Conservation (phyloP, 2,888 invertebrate species). For the Ephialtes manifestator region DNA sequence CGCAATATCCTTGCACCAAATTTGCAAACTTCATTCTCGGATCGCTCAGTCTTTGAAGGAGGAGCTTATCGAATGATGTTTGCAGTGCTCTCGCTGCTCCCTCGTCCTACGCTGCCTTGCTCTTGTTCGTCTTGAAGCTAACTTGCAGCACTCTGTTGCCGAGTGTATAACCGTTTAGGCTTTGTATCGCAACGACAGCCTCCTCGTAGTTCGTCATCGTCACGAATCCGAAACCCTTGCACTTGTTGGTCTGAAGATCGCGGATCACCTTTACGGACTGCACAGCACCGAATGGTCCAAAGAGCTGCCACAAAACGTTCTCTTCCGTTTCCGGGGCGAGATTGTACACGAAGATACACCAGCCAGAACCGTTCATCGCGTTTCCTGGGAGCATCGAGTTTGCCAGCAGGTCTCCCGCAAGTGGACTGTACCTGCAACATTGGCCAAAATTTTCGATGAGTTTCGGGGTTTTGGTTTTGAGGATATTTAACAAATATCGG, state of each 20-base stretch:
- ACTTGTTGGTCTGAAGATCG: conserved; percentile 96
- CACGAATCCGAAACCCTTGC: conserved; percentile 98
- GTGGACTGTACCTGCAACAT: conserved; percentile 92
- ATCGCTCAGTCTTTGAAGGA: conserved; percentile 65
- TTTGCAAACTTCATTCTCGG: conserved; percentile 67
- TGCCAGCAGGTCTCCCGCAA: conserved; percentile 93
- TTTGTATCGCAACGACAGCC: conserved; percentile 96
- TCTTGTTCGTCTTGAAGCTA: conserved; percentile 95
- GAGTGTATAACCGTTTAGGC: conserved; percentile 96
- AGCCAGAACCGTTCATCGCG: conserved; percentile 90
- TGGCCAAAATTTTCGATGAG: conserved; percentile 15
- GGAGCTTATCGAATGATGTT: conserved; percentile 58
- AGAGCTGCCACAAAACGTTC: conserved; percentile 97
- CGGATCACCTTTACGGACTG: conserved; percentile 97
- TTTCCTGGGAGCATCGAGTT: conserved; percentile 92
- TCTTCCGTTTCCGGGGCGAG: conserved; percentile 98
- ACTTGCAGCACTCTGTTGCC: conserved; percentile 97
- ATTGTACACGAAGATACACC: conserved; percentile 98
- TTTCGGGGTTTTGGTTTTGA: neutral
- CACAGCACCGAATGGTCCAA: conserved; percentile 97
- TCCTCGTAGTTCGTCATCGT: conserved; percentile 98
- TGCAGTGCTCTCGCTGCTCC: conserved; percentile 72
- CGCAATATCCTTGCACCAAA: conserved; percentile 63
- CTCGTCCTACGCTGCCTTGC: conserved; percentile 90
- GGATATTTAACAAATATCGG: no score